phyloP scores from a whole-genome alignment of 1,140 invertebrate genomes.

The Papilio helenus region DNA sequence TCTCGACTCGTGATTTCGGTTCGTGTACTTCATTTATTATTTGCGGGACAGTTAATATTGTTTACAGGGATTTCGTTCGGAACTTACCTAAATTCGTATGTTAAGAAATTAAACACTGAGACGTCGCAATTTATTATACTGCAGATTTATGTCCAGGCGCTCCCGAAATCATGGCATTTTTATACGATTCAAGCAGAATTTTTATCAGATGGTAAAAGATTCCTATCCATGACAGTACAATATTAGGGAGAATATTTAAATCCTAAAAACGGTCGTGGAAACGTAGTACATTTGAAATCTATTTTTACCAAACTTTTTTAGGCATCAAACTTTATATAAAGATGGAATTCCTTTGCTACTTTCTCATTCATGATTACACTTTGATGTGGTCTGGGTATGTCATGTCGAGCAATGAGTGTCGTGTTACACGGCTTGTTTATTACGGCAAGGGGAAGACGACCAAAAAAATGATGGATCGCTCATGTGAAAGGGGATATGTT shows the following conservation, averaged over 20 bases:
- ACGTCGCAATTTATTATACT: not conserved
- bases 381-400: constrained; percentile 14
- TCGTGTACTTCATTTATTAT: constrained; percentile 79
- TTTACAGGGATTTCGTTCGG: constrained; percentile 54
- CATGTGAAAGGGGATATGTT: constrained; percentile 10
- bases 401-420: constrained; percentile 12
- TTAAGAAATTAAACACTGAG: constrained; percentile 18
- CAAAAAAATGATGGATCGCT: not conserved
- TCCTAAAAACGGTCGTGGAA: not conserved
- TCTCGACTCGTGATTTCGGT: constrained; percentile 75
- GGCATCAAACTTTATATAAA: not conserved
- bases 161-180: not conserved
- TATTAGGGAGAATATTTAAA: not conserved
- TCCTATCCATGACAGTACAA: constrained; percentile 2
- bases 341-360: constrained; percentile 13
- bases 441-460: constrained; percentile 14
- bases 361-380: constrained; percentile 16
- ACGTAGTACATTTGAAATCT: not conserved
- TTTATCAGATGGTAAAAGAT: constrained; percentile 4
- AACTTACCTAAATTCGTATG: constrained; percentile 24
- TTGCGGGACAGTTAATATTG: constrained; percentile 68
- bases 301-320: not conserved
- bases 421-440: constrained; percentile 1
- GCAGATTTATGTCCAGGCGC: not conserved
- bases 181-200: not conserved